These are phyloP conservation scores for Etheostoma spectabile DNA, from an alignment of 2,113 vertebrate species.

Conservation along the genomic window DNA sequence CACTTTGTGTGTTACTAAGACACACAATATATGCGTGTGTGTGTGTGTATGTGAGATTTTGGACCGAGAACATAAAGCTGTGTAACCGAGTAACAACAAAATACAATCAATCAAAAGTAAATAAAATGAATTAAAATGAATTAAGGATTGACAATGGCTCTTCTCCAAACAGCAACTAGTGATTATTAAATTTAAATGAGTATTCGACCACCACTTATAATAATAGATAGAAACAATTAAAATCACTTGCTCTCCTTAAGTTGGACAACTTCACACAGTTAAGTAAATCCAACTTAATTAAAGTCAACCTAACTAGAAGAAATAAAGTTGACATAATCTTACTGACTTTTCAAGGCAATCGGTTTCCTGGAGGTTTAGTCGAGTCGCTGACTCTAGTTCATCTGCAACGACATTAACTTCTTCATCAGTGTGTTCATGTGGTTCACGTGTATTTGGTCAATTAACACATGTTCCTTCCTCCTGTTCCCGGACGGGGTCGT, in stretches of 20 bases:
- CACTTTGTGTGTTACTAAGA: not conserved
- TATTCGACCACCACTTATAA: not conserved
- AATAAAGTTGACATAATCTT: no score
- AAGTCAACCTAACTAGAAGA: no score
- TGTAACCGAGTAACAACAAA: not conserved
- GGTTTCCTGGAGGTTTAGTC: no score
- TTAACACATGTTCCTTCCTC: slow-evolving; percentile 44
- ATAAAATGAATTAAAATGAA: not conserved
- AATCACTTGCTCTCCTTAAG: no score
- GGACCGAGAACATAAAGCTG: not conserved
- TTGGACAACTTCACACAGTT: no score
- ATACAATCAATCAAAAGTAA: not conserved
- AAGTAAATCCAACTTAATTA: no score
- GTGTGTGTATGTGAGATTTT: not conserved
- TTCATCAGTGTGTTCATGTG: not conserved
- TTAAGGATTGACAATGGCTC: not conserved
- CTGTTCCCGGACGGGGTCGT: slow-evolving; percentile 32
- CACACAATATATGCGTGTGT: not conserved
- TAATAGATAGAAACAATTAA: no score
- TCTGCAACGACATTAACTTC: not conserved
- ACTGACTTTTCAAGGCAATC: no score
- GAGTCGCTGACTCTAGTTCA: not conserved
- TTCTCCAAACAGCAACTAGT: not conserved
- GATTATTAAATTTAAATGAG: not conserved
- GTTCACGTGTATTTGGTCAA: slow-evolving; percentile 14